A percentile compares a stretch with the other conserved stretches of the same genome.
These are phyloP conservation scores for Anas platyrhynchos DNA, from an alignment of 2,113 vertebrate genomes.

Conservation along the genomic window DNA sequence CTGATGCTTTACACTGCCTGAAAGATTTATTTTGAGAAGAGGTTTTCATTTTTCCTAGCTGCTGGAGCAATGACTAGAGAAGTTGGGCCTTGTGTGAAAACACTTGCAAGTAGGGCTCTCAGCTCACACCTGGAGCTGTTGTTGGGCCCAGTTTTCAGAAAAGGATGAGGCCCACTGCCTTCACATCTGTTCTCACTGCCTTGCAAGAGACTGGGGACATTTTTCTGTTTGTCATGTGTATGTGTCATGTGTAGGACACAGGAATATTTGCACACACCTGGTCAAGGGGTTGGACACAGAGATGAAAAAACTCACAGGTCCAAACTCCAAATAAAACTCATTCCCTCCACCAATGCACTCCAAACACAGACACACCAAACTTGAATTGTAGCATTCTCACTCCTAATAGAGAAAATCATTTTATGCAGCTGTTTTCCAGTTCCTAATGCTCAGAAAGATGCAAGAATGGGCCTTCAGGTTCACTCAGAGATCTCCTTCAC, in stretches of 20 bases:
- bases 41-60: not conserved
- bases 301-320: not conserved
- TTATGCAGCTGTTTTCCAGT: not conserved
- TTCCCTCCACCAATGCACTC: not conserved
- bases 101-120: not conserved
- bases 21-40: not conserved
- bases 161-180: not conserved
- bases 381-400: not conserved
- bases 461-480: not conserved
- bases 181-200: not conserved
- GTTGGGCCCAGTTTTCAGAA: fast-evolving
- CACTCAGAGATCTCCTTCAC: not conserved
- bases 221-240: not conserved
- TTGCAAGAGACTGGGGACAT: not conserved
- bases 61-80: not conserved
- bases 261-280: not conserved
- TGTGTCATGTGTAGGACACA: no score
- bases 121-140: not conserved
- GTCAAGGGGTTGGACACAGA: not conserved
- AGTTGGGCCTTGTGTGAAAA: not conserved
- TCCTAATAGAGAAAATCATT: not conserved
- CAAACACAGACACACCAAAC: not conserved
- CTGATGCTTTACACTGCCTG: not conserved
- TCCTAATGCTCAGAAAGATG: not conserved
- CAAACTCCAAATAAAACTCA: not conserved